A percentile compares a stretch with the other conserved stretches of the same genome.
These are phyloP conservation scores for Tetranychus urticae DNA, from an alignment of 1,140 invertebrate genomes.

Conservation along the genomic window DNA sequence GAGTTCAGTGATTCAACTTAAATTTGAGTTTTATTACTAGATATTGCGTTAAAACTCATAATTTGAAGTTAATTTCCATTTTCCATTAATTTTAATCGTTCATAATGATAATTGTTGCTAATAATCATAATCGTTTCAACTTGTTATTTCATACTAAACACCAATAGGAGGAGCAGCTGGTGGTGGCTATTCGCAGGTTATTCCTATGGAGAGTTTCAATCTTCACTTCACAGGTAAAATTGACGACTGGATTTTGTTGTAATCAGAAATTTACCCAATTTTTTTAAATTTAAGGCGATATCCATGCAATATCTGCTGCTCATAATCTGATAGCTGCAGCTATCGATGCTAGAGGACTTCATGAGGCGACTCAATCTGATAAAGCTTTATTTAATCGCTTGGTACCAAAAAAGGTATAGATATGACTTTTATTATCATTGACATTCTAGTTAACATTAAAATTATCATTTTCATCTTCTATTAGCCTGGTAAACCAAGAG, in stretches of 20 bases:
- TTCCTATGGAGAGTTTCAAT: constrained; percentile 99
- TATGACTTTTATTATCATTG: not conserved
- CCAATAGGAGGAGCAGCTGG: constrained; percentile 60
- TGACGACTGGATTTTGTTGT: not conserved
- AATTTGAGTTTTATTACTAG: too few species aligned
- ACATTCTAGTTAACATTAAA: not conserved
- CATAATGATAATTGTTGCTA: too few species aligned
- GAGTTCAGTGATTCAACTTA: too few species aligned
- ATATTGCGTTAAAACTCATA: not conserved
- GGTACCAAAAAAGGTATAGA: constrained; percentile 37
- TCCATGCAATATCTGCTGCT: constrained; percentile 89
- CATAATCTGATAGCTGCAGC: constrained; percentile 82
- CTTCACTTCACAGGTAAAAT: constrained; percentile 68
- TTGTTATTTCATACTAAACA: too few species aligned
- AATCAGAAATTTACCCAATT: not conserved
- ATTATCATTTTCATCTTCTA: not conserved
- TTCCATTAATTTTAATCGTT: too few species aligned
- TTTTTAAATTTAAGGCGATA: constrained; percentile 32
- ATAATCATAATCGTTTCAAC: too few species aligned
- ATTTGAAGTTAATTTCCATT: not conserved
- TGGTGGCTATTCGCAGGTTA: constrained; percentile 79
- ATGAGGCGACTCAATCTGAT: constrained; percentile 71
- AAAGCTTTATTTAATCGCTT: constrained; percentile 56
- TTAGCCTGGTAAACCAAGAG: constrained; percentile 3
- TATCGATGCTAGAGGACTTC: constrained; percentile 78